phyloP scores from a whole-genome alignment of 2,888 invertebrate genomes.

The Iselma pallidipennis region DNA sequence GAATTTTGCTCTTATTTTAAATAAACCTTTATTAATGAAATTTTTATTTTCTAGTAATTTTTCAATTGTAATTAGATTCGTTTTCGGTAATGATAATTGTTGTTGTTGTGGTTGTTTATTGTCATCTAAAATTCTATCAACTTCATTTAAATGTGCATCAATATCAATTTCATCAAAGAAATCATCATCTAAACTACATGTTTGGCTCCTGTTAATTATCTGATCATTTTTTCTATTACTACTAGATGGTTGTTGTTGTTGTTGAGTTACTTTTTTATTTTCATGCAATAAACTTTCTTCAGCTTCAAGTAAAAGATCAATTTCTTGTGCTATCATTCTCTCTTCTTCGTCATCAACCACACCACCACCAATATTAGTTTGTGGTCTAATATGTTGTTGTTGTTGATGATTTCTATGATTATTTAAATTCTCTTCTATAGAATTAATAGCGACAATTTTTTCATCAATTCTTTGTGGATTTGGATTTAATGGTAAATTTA shows the following conservation, averaged over 20 bases:
- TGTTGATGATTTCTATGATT: background rate
- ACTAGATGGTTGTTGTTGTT: too few species aligned
- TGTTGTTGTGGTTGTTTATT: background rate
- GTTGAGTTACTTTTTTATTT: background rate
- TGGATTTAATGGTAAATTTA: constrained; percentile 61
- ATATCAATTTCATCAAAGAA: constrained; percentile 47
- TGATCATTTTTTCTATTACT: constrained; percentile 23
- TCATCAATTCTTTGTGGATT: constrained; percentile 50
- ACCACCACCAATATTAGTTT: background rate
- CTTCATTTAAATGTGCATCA: constrained; percentile 40
- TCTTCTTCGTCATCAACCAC: constrained; percentile 28
- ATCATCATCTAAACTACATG: constrained; percentile 33
- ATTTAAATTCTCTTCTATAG: background rate
- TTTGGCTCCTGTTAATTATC: constrained; percentile 3
- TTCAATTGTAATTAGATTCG: constrained; percentile 31
- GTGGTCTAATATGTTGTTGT: background rate
- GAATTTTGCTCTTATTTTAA: constrained; percentile 63
- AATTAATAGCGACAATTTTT: constrained; percentile 24
- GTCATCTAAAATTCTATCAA: constrained; percentile 32
- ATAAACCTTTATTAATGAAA: constrained; percentile 55
- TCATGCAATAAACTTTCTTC: constrained; percentile 21
- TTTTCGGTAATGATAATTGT: too few species aligned
- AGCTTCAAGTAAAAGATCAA: constrained; percentile 38
- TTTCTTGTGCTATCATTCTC: constrained; percentile 35
- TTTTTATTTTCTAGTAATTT: constrained; percentile 36